phyloP scores from a whole-genome alignment of 2,797 vertebrate species.

The Amblyopsis hoosieri region DNA sequence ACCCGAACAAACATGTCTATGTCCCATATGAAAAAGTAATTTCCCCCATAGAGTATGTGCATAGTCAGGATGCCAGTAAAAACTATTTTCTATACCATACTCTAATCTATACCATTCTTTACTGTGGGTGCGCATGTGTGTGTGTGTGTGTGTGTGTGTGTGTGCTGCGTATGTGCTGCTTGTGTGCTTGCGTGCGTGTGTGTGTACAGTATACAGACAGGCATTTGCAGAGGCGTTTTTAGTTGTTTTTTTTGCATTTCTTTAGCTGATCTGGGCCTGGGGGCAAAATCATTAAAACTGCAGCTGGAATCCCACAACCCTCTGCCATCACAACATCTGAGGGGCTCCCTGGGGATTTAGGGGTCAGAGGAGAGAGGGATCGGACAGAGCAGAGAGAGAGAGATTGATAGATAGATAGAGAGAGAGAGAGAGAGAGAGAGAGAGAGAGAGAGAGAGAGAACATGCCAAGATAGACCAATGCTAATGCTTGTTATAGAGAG shows the following conservation, averaged over 20 bases:
- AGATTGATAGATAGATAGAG: neutral
- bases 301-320: conserved; percentile 61
- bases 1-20: neutral
- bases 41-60: neutral
- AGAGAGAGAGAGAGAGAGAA: conserved; percentile 2
- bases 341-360: conserved; percentile 43
- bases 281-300: conserved; percentile 70
- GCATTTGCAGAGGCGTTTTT: conserved; percentile 24
- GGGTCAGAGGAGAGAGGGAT: neutral
- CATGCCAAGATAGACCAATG: neutral
- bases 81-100: too few relatives aligned
- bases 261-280: conserved; percentile 51
- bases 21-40: neutral
- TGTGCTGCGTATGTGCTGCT: neutral
- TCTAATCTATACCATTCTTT: neutral
- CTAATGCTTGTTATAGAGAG: too few relatives aligned
- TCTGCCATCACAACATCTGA: conserved; percentile 57
- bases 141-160: neutral
- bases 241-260: conserved; percentile 48
- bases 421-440: conserved; percentile 8
- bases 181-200: conserved; percentile 11
- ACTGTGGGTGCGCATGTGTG: too few relatives aligned
- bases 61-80: neutral
- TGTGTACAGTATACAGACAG: conserved; percentile 14
- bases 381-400: neutral